Evolutionary conservation across 2,797 vertebrate species (phyloP), one percentile per base, ranked within the genome.

Genomic region (Otolemur crassicaudatus): DNA sequence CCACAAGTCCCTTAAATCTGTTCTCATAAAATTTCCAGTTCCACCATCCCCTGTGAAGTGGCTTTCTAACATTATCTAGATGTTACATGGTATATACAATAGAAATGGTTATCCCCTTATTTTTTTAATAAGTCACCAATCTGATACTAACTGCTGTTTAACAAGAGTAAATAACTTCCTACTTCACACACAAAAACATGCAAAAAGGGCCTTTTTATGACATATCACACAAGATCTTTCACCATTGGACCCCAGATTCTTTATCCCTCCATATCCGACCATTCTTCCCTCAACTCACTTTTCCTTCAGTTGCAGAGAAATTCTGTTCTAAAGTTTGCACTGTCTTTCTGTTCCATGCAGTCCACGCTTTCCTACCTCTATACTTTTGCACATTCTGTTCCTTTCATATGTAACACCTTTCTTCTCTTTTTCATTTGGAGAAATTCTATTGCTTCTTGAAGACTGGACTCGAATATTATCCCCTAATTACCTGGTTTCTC

Each of bases 11-110:
- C 89, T 96, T 95, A n/a, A 85, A 85, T 95, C 29, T 92, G 16
- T 86, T 93, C 40, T 97, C 88, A 94, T 82, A 56, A 90, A 96
- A 75, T 91, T 92, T 90, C 79, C n/a, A 90, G 43, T n/a, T 34
- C 43, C 49, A 34, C 31, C 93, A 37, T 70, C 8, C 3, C 31
- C 34, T 73, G 34, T 70, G 69, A 96, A 91, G 60, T 90, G 81
- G 67, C 34, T 95, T 90, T 69, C 73, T 80, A 90, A 91, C 40
- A 5, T 87, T 91, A 93, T 70, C 43, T 40, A 75, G 34, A 46
- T 79, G 23, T 29, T 61, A 65, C 49, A 53, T 53, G 49, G 49
- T 14, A 53, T 56, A 77, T 65, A 27, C 46, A 85, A 80, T 29
- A 77, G 46, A 70, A 85, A 40, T 37, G 4, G 29, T 53, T 86